phyloP scores from a whole-genome alignment of 1,140 invertebrate genomes.

The Neomicropteryx cornuta region DNA sequence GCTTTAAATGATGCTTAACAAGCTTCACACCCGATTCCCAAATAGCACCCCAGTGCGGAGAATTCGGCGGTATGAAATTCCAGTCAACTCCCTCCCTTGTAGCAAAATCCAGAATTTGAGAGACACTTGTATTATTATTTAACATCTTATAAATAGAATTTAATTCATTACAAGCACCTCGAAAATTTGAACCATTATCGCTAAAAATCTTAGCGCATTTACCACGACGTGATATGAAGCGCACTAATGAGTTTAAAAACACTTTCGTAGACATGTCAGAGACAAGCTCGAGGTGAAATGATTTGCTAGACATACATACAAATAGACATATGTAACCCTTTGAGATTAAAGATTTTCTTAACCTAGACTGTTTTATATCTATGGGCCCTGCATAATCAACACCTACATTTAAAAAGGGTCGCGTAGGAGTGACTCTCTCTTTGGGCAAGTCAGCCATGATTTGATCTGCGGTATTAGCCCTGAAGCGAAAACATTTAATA shows the following conservation, averaged over 20 bases:
- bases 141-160: slow-evolving; percentile 4
- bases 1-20: slow-evolving; percentile 17
- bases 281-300: slow-evolving; percentile 19
- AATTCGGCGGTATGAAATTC: slow-evolving; percentile 16
- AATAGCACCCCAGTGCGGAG: slow-evolving; percentile 20
- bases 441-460: slow-evolving; percentile 16
- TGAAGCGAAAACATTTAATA: slow-evolving; percentile 13
- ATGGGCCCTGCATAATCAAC: slow-evolving; percentile 19
- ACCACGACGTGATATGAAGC: slow-evolving; percentile 24
- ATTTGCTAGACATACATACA: slow-evolving; percentile 14
- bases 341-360: slow-evolving; percentile 1
- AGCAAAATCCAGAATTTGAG: slow-evolving; percentile 1
- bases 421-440: slow-evolving; percentile 7
- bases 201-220: slow-evolving; percentile 15
- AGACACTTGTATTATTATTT: slow-evolving; percentile 2
- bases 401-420: slow-evolving; percentile 13
- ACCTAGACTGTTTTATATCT: slow-evolving; percentile 10
- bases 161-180: slow-evolving; percentile 11
- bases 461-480: slow-evolving; percentile 4
- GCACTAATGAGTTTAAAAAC: slow-evolving; percentile 21
- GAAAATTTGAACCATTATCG: slow-evolving; percentile 22
- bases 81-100: slow-evolving; percentile 14
- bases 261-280: slow-evolving; percentile 9
- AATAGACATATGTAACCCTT: slow-evolving; percentile 14
- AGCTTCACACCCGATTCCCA: slow-evolving; percentile 20